These are phyloP conservation scores for Meiosimyza decipiens DNA, from an alignment of 2,888 invertebrate genomes.

Conservation along the genomic window DNA sequence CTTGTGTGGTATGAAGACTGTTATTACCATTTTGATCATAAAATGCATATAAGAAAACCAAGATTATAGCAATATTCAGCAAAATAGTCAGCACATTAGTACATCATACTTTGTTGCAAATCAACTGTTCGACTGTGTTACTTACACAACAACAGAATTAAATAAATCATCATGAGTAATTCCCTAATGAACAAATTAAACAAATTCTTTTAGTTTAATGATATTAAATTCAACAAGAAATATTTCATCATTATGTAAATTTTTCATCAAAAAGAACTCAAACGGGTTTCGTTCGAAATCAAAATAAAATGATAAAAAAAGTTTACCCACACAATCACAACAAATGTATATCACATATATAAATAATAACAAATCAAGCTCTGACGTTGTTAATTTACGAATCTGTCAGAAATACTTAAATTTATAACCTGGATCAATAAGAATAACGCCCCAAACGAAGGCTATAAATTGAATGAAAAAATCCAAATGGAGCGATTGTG, in stretches of 20 bases:
- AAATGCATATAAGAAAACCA: too few relatives aligned
- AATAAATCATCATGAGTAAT: constrained; percentile 3
- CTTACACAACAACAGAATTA: too few relatives aligned
- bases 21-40: too few relatives aligned
- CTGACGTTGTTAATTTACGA: constrained; percentile 37
- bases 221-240: neutral
- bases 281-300: constrained; percentile 8
- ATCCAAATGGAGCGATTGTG: too few relatives aligned
- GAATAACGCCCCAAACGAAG: constrained; percentile 47
- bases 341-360: constrained; percentile 30
- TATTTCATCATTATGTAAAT: constrained; percentile 23
- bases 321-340: constrained; percentile 10
- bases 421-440: constrained; percentile 50
- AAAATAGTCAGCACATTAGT: too few relatives aligned
- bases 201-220: neutral
- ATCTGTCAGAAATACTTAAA: constrained; percentile 36
- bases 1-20: too few relatives aligned
- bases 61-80: too few relatives aligned
- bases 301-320: neutral
- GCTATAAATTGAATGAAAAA: constrained; percentile 44
- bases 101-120: too few relatives aligned
- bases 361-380: constrained; percentile 49
- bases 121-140: too few relatives aligned
- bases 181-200: constrained; percentile 15
- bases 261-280: neutral